Base-by-base conservation (phyloP, 2,888 invertebrate genomes). In the Phengaris alcon region DNA sequence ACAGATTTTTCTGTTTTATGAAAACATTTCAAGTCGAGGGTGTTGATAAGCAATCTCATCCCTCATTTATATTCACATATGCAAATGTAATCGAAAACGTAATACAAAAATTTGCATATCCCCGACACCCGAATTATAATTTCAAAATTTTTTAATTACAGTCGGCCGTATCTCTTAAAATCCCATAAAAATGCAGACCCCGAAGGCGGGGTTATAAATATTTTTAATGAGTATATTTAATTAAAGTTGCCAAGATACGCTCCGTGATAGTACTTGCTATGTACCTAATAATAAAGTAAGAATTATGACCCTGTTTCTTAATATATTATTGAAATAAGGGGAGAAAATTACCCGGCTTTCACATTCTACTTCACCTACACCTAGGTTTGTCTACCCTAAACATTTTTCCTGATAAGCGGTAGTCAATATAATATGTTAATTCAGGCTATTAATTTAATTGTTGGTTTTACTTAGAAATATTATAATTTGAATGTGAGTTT, bases 171-270 rank as follows among this genome's bases (percentile, higher is more conserved):
- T 86, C 86, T 85, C 80, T 83, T 85, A 84, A 87, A 88, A 84
- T 81, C 84, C 85, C 85, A 90, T 91, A 89, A 91, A 91, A 91
- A 91, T 89, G 88, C 91, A 87, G 83, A 87, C 81, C 84, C 84
- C 83, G 84, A 82, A 84, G 82, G 80, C 82, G 81, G 77, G 78
- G 85, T 85, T 87, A 90, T 91, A 92, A 92, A 92, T 90, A 91
- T 89, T 89, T 88, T 91, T 90, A 91, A 91, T 87, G 87, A 85
- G 86, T 86, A 85, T 88, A 89, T 91, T 90, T 86, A 84, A 90
- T 90, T 88, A 88, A 86, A 86, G 83, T 86, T 84, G 80, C 79
- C 83, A 77, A 83, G 84, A 83, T 84, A 81, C 82, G 82, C 80
- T 80, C 77, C 81, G 80, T 79, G 83, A 81, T 81, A 81, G 81